A percentile compares a stretch with the other conserved stretches of the same genome.
These are phyloP conservation scores for Belgica antarctica DNA, from an alignment of 2,888 invertebrate species.

Conservation along the genomic window DNA sequence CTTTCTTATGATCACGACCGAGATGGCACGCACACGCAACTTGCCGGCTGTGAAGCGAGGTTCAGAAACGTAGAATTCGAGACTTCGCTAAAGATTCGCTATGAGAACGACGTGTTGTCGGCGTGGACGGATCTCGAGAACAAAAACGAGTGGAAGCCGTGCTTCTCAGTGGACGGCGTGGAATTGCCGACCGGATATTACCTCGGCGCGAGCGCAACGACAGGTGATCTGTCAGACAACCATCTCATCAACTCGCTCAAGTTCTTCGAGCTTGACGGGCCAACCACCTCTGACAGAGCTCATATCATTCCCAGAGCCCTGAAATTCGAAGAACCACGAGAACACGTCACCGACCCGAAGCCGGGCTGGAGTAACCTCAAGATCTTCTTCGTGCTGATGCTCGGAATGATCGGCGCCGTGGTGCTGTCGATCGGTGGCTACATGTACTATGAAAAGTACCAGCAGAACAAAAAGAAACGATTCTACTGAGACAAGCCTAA, in stretches of 20 bases:
- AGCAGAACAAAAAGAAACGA: slow-evolving; percentile 43
- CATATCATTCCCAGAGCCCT: slow-evolving; percentile 84
- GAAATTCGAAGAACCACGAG: slow-evolving; percentile 87
- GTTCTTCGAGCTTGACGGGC: slow-evolving; percentile 83
- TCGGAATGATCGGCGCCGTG: slow-evolving; percentile 77
- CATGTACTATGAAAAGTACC: slow-evolving; percentile 81
- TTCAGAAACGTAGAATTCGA: slow-evolving; percentile 89
- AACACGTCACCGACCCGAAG: slow-evolving; percentile 84
- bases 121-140: slow-evolving; percentile 90
- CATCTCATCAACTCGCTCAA: slow-evolving; percentile 92
- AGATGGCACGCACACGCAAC: slow-evolving; percentile 96
- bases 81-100: slow-evolving; percentile 85
- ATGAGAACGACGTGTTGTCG: slow-evolving; percentile 82
- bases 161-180: slow-evolving; percentile 85
- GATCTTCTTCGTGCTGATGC: slow-evolving; percentile 82
- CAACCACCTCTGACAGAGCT: slow-evolving; percentile 70
- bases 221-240: slow-evolving; percentile 94
- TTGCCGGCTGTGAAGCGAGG: slow-evolving; percentile 95
- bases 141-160: slow-evolving; percentile 90
- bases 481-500: slow-evolving; percentile 39
- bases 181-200: slow-evolving; percentile 91
- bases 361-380: slow-evolving; percentile 87
- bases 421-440: slow-evolving; percentile 83
- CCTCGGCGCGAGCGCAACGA: slow-evolving; percentile 92
- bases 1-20: slow-evolving; percentile 96